A percentile compares a stretch with the other conserved stretches of the same genome.
phyloP scores from a whole-genome alignment of 2,888 invertebrate genomes.

The Polydrusus cervinus region DNA sequence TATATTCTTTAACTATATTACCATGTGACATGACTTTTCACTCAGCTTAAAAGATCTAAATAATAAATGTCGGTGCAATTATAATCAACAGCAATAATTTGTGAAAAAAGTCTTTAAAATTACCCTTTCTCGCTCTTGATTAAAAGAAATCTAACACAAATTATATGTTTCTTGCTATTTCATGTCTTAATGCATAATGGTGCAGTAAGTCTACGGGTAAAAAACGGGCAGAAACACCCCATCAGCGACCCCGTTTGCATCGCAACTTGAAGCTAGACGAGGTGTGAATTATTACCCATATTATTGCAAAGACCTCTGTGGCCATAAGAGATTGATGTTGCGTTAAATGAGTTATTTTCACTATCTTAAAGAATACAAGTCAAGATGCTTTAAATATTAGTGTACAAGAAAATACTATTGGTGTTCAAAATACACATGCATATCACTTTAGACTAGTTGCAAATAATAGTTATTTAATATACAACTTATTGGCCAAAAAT shows the following conservation, averaged over 20 bases:
- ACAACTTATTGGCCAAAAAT: no score
- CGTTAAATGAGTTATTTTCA: conserved; percentile 68
- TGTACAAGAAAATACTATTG: no score
- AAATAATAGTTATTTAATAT: no score
- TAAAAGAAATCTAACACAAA: background rate
- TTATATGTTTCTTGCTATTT: conserved; percentile 27
- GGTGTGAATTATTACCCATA: conserved; percentile 69
- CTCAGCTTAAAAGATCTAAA: no score
- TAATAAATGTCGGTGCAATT: no score
- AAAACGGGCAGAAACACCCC: conserved; percentile 42
- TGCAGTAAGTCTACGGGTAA: conserved; percentile 36
- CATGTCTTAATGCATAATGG: conserved; percentile 28
- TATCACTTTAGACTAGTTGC: no score
- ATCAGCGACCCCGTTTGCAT: conserved; percentile 55
- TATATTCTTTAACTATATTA: no score
- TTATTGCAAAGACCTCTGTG: conserved; percentile 68
- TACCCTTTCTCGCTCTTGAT: background rate
- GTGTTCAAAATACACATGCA: no score
- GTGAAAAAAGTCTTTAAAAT: background rate
- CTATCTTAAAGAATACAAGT: conserved; percentile 45
- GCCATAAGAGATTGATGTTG: conserved; percentile 70
- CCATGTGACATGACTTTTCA: no score
- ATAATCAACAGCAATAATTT: no score
- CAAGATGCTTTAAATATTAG: background rate
- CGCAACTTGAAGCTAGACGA: conserved; percentile 60